These are phyloP conservation scores for Endomychus coccineus DNA, from an alignment of 2,888 invertebrate genomes.

Conservation along the genomic window DNA sequence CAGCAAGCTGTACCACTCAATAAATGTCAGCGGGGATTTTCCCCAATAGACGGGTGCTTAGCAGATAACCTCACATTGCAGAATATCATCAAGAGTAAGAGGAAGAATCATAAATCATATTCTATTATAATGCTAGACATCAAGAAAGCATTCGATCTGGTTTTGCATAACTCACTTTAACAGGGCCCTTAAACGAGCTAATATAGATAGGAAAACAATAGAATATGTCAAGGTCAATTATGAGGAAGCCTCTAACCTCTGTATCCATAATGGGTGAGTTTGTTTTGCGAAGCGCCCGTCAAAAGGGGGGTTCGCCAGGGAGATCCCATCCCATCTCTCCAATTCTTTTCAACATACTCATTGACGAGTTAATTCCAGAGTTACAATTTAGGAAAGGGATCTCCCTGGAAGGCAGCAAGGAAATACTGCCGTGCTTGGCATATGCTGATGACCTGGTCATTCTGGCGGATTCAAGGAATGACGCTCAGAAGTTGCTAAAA, in stretches of 20 bases:
- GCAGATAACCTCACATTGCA: conserved; percentile 18
- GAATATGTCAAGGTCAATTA: conserved; percentile 12
- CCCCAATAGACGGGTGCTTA: conserved; percentile 16
- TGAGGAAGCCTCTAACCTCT: conserved; percentile 8
- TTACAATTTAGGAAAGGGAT: conserved; percentile 1
- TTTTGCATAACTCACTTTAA: conserved; percentile 17
- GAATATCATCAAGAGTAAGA: conserved; percentile 9
- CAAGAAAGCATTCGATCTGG: conserved; percentile 21
- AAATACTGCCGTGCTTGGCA: conserved; percentile 21
- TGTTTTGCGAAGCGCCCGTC: not conserved
- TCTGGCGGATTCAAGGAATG: not conserved
- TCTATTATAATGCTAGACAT: conserved; percentile 17
- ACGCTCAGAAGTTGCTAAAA: conserved; percentile 3
- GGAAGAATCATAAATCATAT: conserved; percentile 8
- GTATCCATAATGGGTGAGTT: conserved; percentile 2
- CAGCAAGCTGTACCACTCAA: not conserved
- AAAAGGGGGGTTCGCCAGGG: not conserved
- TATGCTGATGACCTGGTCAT: conserved; percentile 9
- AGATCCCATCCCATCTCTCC: conserved; percentile 7
- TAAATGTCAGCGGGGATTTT: conserved; percentile 19
- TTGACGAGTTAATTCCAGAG: not conserved
- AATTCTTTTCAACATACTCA: not conserved
- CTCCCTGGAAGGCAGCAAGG: conserved; percentile 11
- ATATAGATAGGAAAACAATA: conserved; percentile 4
- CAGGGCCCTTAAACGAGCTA: conserved; percentile 13